Evolutionary conservation across 2,113 vertebrate genomes (phyloP).

Genomic region (Labeo rohita): DNA sequence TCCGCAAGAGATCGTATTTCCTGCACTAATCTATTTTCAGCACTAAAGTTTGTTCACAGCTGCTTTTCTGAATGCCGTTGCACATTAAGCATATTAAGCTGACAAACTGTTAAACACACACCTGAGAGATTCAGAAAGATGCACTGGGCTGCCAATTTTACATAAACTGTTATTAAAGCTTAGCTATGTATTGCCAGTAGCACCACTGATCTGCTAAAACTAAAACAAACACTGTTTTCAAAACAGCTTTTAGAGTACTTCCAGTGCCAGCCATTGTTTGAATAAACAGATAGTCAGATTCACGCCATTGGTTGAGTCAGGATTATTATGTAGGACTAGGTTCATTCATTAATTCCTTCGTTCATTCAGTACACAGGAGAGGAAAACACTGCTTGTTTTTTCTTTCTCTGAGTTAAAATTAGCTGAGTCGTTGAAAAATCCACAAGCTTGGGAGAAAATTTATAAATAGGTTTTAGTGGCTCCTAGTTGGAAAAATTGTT

Average conservation of each 20-base stretch:
- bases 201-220: not conserved
- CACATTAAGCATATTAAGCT: not conserved
- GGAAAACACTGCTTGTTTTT: not conserved
- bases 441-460: not conserved
- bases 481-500: too few relatives aligned
- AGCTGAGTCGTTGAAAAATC: not conserved
- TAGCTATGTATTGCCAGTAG: too few relatives aligned
- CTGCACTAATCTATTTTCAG: not conserved
- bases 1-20: constrained; percentile 1
- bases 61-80: not conserved
- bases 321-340: too few relatives aligned
- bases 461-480: not conserved
- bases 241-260: not conserved
- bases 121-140: not conserved
- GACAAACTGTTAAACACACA: not conserved
- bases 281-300: too few relatives aligned
- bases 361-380: too few relatives aligned
- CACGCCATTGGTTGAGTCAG: too few relatives aligned
- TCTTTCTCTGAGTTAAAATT: not conserved
- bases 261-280: not conserved
- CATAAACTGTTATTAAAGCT: too few relatives aligned
- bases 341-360: too few relatives aligned
- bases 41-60: not conserved
- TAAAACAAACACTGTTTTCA: not conserved
- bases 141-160: too few relatives aligned